Conservation (phyloP, 2,888 invertebrate genomes). For the Heteropelma amictum region DNA sequence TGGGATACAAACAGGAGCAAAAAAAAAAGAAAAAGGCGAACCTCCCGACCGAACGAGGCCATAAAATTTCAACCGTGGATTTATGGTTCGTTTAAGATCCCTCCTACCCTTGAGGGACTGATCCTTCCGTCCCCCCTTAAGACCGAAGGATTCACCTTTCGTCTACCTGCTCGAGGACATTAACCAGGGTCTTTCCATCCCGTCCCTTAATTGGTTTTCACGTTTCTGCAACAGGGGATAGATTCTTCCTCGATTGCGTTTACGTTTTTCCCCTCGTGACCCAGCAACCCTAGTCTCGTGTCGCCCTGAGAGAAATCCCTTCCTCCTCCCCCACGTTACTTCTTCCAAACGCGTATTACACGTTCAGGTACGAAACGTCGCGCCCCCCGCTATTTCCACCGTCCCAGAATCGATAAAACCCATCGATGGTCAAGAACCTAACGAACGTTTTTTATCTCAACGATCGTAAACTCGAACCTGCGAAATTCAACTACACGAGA, state of each 20-base stretch:
- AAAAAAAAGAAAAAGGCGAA: not conserved
- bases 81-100: slow-evolving; percentile 37
- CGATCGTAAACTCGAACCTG: not conserved
- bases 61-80: slow-evolving; percentile 36
- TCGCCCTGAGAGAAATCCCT: slow-evolving; percentile 6
- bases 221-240: not conserved
- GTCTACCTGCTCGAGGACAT: slow-evolving; percentile 23
- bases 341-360: not conserved
- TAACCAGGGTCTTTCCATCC: slow-evolving; percentile 5
- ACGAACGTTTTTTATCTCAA: not conserved
- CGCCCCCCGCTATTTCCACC: not conserved
- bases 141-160: not conserved
- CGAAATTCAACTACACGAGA: too few species aligned
- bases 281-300: too few species aligned
- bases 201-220: slow-evolving; percentile 17
- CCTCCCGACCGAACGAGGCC: slow-evolving; percentile 24
- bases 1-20: not conserved
- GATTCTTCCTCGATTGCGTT: slow-evolving; percentile 21
- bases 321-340: not conserved
- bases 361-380: not conserved
- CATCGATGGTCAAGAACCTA: not conserved
- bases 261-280: not conserved
- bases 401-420: not conserved
- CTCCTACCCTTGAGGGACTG: not conserved
- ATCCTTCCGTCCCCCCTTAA: not conserved